A percentile compares a stretch with the other conserved stretches of the same genome.
These are phyloP conservation scores for Periparus ater DNA, from an alignment of 2,797 vertebrate genomes.

Conservation along the genomic window DNA sequence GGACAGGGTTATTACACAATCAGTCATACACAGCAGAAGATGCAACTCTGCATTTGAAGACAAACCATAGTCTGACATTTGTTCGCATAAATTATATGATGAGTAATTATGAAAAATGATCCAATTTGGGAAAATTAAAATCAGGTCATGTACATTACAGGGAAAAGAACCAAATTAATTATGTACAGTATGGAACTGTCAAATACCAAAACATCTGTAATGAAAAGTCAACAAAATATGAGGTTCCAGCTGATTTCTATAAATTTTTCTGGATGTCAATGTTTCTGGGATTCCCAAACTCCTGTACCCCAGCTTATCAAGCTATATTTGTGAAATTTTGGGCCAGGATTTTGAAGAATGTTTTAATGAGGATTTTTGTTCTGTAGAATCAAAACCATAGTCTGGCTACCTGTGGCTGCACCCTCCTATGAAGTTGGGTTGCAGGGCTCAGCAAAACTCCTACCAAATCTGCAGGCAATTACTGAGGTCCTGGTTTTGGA, in stretches of 20 bases:
- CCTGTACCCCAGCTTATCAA: background rate
- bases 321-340: background rate
- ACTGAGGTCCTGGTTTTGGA: background rate
- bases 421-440: fast-evolving
- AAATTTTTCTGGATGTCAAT: background rate
- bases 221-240: constrained; percentile 9
- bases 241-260: background rate
- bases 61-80: background rate
- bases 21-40: background rate
- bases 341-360: background rate
- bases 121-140: constrained; percentile 30
- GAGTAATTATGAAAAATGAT: constrained; percentile 48
- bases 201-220: background rate
- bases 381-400: background rate
- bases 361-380: background rate
- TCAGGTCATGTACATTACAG: background rate
- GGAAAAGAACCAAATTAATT: constrained; percentile 36
- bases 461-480: background rate
- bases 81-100: background rate
- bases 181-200: constrained; percentile 37
- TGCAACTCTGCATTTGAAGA: background rate
- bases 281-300: background rate
- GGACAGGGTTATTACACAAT: fast-evolving
- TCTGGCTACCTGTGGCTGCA: background rate
- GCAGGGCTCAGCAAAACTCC: background rate